Base-by-base conservation (phyloP, 2,888 invertebrate genomes). In the Beris chalybata region DNA sequence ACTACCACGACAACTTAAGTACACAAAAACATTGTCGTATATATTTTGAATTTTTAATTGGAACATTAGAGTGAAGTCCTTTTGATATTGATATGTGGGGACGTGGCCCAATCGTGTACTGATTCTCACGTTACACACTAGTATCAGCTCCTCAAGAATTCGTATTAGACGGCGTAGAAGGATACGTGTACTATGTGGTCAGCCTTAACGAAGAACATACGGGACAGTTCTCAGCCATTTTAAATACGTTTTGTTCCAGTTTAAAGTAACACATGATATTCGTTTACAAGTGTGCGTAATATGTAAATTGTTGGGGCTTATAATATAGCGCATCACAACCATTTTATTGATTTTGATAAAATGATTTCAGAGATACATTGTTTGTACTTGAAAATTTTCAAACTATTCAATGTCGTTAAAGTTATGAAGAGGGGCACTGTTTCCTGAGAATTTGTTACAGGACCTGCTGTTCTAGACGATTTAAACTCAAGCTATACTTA, bases 61-160 rank as follows among this genome's bases (percentile, higher is more conserved):
- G 32, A 58, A 45, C 58, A 58, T 45, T 45, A 45, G 58, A 58
- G 45, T 45, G 15, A 58, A 38, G 22, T 15, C 15, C 5, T 13
- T 61, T 29, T 29, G 15, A n/a, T 61, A 15, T 53, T 54, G 54
- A 64, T 47, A 48, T 11, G 38, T 29, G 38, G 5, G 44, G 15
- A 68, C 66, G 68, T 68, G 66, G 68, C 64, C 68, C 68, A 68
- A 68, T 68, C 64, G 45, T 31, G 53, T 48, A 29, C 43, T 30
- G 29, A 56, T 66, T 68, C 66, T 57, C 66, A 68, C 66, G 59
- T 44, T 56, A 30, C 38, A 13, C 15, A 11, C 44, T n/a, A 44
- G 22, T 43, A 22, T 22, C 22, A 22, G 3, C 22, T 22, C 22
- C 22, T 22, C 22, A 44, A 15, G 52, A 38, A 61, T 61, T 38